A percentile compares a stretch with the other conserved stretches of the same genome.
Evolutionary conservation across 2,113 vertebrate genomes (phyloP).

Genomic region (Seriola quinqueradiata): DNA sequence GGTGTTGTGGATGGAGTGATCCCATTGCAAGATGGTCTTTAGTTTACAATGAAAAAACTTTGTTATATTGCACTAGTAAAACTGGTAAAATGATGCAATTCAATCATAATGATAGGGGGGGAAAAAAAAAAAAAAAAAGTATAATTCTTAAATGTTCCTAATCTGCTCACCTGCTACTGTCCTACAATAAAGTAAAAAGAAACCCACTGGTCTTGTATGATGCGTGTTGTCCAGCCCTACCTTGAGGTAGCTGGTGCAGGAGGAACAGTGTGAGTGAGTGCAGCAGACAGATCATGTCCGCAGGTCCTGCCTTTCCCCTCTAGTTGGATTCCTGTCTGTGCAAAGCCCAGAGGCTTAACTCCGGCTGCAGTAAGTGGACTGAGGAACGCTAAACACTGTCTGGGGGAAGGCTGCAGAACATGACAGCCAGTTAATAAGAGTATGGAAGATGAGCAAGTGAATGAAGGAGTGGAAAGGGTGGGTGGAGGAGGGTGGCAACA

Average conservation of each 20-base stretch:
- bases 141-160: too few species aligned
- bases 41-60: too few species aligned
- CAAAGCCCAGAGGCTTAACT: slow-evolving; percentile 78
- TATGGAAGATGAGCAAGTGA: slow-evolving; percentile 58
- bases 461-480: slow-evolving; percentile 16
- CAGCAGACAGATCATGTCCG: slow-evolving; percentile 68
- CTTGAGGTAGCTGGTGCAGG: slow-evolving; percentile 42
- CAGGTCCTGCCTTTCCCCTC: slow-evolving; percentile 61
- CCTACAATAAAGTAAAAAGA: neutral
- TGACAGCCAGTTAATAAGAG: slow-evolving; percentile 82
- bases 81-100: too few species aligned
- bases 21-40: too few species aligned
- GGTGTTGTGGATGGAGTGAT: too few species aligned
- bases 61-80: too few species aligned
- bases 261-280: slow-evolving; percentile 54
- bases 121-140: too few species aligned
- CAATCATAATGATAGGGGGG: too few species aligned
- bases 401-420: slow-evolving; percentile 74
- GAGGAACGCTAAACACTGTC: slow-evolving; percentile 75
- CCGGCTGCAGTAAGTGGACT: slow-evolving; percentile 75
- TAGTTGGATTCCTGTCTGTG: slow-evolving; percentile 73
- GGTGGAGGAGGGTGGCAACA: neutral
- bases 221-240: neutral
- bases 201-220: neutral
- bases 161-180: neutral